Percentiles rank a stretch among this genome's conserved stretches.
Conservation (phyloP, 2,888 invertebrate genomes). For the Andrena marginata region DNA sequence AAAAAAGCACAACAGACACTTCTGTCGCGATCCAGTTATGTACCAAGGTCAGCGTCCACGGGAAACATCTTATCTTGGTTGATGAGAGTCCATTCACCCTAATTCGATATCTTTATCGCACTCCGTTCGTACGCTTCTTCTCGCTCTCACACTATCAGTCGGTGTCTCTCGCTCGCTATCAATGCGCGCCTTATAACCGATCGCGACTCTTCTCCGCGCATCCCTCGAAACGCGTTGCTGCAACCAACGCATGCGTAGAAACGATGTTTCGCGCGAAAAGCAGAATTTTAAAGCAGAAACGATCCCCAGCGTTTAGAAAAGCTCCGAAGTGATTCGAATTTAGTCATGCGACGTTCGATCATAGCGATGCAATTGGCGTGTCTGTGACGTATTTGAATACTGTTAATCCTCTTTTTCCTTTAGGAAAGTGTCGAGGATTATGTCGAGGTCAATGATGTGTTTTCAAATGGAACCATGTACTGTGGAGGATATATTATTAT, state of each 20-base stretch:
- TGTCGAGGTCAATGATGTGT: too few relatives aligned
- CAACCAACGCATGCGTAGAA: background rate
- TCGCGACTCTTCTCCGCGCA: constrained; percentile 42
- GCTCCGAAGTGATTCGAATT: too few relatives aligned
- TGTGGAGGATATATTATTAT: too few relatives aligned
- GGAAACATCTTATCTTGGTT: constrained; percentile 59
- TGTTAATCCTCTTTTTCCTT: too few relatives aligned
- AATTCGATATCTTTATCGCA: constrained; percentile 48
- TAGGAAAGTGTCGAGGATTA: too few relatives aligned
- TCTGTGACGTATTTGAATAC: too few relatives aligned
- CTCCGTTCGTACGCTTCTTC: constrained; percentile 56
- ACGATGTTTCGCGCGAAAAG: constrained; percentile 5
- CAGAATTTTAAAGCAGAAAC: background rate
- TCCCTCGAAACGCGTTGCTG: background rate
- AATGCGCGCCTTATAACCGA: constrained; percentile 42
- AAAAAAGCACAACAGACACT: constrained; percentile 7
- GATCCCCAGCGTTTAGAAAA: too few relatives aligned
- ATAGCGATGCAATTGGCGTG: too few relatives aligned
- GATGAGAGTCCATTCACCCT: constrained; percentile 65
- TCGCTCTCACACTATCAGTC: constrained; percentile 16
- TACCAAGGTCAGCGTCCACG: constrained; percentile 29
- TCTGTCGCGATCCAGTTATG: constrained; percentile 29
- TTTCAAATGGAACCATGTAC: too few relatives aligned
- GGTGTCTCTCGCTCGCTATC: constrained; percentile 25
- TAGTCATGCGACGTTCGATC: too few relatives aligned